Evolutionary conservation across 2,888 invertebrate species (phyloP).

Genomic region (Drosophila colorata): DNA sequence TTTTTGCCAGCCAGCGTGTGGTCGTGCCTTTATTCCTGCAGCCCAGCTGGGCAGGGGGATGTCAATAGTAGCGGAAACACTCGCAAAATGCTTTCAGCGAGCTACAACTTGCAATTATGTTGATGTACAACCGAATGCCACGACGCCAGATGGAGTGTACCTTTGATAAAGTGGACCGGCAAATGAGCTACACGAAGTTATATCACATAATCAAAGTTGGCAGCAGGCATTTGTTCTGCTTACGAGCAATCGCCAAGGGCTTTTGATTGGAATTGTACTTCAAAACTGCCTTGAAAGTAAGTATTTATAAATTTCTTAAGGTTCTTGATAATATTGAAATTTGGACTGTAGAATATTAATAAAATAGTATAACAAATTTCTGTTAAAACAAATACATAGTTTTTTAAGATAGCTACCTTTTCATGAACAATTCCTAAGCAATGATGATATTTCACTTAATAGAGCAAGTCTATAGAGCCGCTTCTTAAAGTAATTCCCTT

Average conservation of each 20-base stretch:
- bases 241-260: neutral
- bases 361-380: too few relatives aligned
- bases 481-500: neutral
- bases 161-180: constrained; percentile 30
- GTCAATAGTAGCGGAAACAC: constrained; percentile 57
- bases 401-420: too few relatives aligned
- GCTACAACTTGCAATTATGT: constrained; percentile 75
- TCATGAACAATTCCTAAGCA: too few relatives aligned
- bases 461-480: neutral
- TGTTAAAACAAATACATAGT: too few relatives aligned
- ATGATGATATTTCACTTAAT: neutral
- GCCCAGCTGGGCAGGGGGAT: constrained; percentile 34
- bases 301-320: too few relatives aligned
- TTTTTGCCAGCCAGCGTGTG: constrained; percentile 66
- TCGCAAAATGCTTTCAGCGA: constrained; percentile 69
- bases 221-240: neutral
- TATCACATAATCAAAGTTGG: constrained; percentile 10
- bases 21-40: constrained; percentile 35
- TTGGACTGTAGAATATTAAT: too few relatives aligned
- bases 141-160: constrained; percentile 15
- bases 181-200: constrained; percentile 25
- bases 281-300: neutral
- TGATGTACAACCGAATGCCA: constrained; percentile 50
- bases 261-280: neutral
- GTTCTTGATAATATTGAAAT: too few relatives aligned